phyloP scores from a whole-genome alignment of 2,888 invertebrate species.

The Asteroscopus sphinx region DNA sequence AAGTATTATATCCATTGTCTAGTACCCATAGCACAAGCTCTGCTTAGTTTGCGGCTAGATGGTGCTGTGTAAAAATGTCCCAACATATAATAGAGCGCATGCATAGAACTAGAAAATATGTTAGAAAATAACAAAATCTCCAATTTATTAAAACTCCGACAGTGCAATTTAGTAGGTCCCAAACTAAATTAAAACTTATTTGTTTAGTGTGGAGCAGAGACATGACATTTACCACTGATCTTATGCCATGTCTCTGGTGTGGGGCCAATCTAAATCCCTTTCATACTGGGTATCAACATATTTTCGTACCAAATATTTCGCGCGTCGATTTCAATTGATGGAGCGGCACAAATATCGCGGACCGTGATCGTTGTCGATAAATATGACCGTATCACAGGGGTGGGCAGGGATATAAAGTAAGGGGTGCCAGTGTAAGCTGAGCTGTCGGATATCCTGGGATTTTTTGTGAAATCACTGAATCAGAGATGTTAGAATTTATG shows the following conservation, averaged over 20 bases:
- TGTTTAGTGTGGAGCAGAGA: too few species aligned
- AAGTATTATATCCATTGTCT: too few species aligned
- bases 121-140: too few species aligned
- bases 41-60: too few species aligned
- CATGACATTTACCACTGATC: too few species aligned
- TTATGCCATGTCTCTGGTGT: not conserved
- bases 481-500: not conserved
- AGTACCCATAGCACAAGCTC: too few species aligned
- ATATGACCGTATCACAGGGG: constrained; percentile 38
- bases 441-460: constrained; percentile 8
- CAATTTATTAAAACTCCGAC: too few species aligned
- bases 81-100: too few species aligned
- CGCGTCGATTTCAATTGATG: constrained; percentile 40
- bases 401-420: constrained; percentile 21
- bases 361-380: constrained; percentile 34
- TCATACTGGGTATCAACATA: constrained; percentile 18
- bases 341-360: constrained; percentile 30
- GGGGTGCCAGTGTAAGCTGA: constrained; percentile 21
- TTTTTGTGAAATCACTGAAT: constrained; percentile 2
- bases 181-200: too few species aligned
- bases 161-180: too few species aligned
- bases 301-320: constrained; percentile 28
- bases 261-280: not conserved
- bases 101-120: too few species aligned
- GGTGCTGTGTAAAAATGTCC: too few species aligned